Evolutionary conservation across 2,113 vertebrate species (phyloP), one percentile per base, ranked within the genome.

Genomic region (Pachypanchax playfairii): DNA sequence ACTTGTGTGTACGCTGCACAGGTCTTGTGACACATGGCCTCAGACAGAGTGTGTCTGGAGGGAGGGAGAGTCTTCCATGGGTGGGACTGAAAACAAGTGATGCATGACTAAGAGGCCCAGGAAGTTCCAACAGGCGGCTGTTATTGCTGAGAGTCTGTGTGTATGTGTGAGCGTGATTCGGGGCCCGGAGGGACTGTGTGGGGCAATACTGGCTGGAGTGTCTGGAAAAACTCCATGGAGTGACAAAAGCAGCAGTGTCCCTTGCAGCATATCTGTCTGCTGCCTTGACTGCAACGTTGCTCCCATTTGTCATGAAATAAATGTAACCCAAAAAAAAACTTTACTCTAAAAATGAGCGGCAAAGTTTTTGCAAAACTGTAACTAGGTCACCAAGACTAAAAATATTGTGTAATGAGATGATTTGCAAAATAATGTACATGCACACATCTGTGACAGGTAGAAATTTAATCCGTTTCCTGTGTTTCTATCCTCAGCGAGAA

Each of bases 41-140:
- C 57, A 82, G 69, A 74, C 84, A 79, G 44, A 79, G 53, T 20
- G 72, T 73, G 80, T 85, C 72, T 80, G 63, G 69, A 62, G 50
- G 56, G 65, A 76, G 63, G 71, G 74, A 85, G 66, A 67, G 60
- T 76, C 75, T 82, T 85, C 72, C 50, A 80, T 84, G 74, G 77
- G 80, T 79, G 63, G 77, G 76, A 85, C 84, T 76, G 64, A 88
- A 89, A 91, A 89, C 85, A 86, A 87, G 79, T 82, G 79, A 79
- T 49, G 75, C 85, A 86, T 85, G 81, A 87, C 77, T 79, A 82
- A 89, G 85, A 80, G 86, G 82, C 71, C 82, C 86, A 86, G 85
- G 84, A 88, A 87, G 87, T 83, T 84, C 70, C 84, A 79, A 77
- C 82, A 77, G 79, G 58, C 74, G 7, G 64, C 85, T 86, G 83